A percentile compares a stretch with the other conserved stretches of the same genome.
These are phyloP conservation scores for Drosophila ironensis DNA, from an alignment of 1,140 invertebrate genomes.

Conservation along the genomic window DNA sequence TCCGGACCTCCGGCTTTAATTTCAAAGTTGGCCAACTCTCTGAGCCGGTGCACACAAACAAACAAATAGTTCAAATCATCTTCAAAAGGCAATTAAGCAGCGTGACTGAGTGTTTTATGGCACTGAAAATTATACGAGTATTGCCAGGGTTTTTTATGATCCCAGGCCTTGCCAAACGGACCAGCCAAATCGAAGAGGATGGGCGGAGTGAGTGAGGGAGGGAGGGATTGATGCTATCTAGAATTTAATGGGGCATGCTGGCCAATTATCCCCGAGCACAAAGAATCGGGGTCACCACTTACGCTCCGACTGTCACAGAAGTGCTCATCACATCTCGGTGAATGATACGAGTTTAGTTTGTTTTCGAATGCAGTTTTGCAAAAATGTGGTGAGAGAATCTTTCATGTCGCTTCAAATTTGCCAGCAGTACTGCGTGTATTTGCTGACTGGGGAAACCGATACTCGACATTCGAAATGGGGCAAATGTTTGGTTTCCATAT, in stretches of 20 bases:
- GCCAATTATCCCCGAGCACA: constrained; percentile 49
- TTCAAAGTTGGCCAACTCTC: constrained; percentile 4
- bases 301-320: constrained; percentile 12
- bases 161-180: background rate
- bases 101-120: constrained; percentile 63
- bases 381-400: background rate
- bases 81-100: constrained; percentile 66
- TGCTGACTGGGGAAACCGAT: constrained; percentile 44
- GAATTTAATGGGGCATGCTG: constrained; percentile 64
- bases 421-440: constrained; percentile 11
- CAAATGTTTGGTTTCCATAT: constrained; percentile 36
- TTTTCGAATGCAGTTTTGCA: constrained; percentile 11
- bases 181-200: no score
- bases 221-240: constrained; percentile 16
- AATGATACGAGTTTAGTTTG: constrained; percentile 34
- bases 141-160: constrained; percentile 26
- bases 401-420: background rate
- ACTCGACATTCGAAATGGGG: constrained; percentile 35
- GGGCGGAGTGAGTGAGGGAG: no score
- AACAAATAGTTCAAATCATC: constrained; percentile 62
- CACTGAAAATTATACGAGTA: constrained; percentile 53
- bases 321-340: constrained; percentile 1
- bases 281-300: constrained; percentile 36
- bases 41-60: background rate
- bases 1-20: constrained; percentile 12